Evolutionary conservation across 1,140 invertebrate genomes (phyloP).

Genomic region (Diorhabda elongata): DNA sequence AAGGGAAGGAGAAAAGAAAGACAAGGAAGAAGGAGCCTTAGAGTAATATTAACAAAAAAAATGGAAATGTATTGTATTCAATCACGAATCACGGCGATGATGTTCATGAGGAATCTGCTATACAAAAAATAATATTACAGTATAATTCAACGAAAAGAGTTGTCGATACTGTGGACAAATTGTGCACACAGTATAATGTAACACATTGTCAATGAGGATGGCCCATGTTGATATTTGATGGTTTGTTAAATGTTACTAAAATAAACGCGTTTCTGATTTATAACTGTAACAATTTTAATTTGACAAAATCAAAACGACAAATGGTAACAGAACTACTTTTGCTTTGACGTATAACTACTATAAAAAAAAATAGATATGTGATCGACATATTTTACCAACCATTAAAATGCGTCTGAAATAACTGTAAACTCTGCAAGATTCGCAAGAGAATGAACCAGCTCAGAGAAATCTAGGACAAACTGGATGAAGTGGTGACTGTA

Average conservation of each 20-base stretch:
- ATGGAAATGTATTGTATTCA: not conserved
- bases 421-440: not conserved
- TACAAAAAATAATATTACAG: slow-evolving; percentile 5
- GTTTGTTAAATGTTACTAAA: not conserved
- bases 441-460: too few species aligned
- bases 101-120: not conserved
- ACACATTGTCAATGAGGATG: not conserved
- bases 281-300: slow-evolving; percentile 2
- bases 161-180: slow-evolving; percentile 6
- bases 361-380: not conserved
- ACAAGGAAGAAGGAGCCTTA: not conserved
- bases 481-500: too few species aligned
- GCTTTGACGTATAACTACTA: not conserved
- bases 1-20: slow-evolving; percentile 6
- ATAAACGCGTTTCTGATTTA: not conserved
- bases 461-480: too few species aligned
- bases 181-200: not conserved
- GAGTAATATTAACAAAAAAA: not conserved
- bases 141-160: slow-evolving; percentile 6
- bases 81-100: not conserved
- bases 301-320: not conserved
- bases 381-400: not conserved
- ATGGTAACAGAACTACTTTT: not conserved
- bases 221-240: not conserved
- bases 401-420: not conserved